A percentile compares a stretch with the other conserved stretches of the same genome.
Evolutionary conservation across 2,113 vertebrate species (phyloP).

Genomic region (Cryptotis parvus): DNA sequence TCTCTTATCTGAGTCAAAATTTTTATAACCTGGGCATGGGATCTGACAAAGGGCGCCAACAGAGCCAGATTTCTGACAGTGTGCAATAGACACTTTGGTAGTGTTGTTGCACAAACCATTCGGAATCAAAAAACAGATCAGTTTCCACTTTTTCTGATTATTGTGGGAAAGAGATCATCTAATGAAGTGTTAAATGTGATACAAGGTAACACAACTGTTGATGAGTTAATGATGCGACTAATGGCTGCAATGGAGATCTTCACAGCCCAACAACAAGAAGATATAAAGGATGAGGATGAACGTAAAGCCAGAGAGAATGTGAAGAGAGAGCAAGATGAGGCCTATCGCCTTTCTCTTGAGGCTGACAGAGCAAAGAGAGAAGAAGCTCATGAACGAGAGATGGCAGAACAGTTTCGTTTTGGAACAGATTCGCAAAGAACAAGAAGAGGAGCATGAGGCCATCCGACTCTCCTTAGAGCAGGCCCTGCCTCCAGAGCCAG

Average conservation of each 20-base stretch:
- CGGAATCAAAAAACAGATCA: constrained; percentile 99
- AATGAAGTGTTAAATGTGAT: constrained; percentile 99
- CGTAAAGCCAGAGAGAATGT: constrained; percentile 98
- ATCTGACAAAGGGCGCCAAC: constrained; percentile 98
- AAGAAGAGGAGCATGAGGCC: too few species aligned
- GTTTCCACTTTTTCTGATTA: constrained; percentile 98
- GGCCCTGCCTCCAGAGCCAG: constrained; percentile 94
- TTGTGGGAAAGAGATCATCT: constrained; percentile 99
- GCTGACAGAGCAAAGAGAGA: constrained; percentile 99
- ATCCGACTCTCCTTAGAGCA: constrained; percentile 98
- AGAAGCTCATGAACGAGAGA: too few species aligned
- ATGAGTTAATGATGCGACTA: too few species aligned
- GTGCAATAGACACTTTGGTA: constrained; percentile 98
- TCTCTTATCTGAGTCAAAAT: constrained; percentile 99
- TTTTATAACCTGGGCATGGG: constrained; percentile 99
- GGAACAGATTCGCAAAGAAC: too few species aligned
- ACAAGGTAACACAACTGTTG: too few species aligned
- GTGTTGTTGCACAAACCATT: constrained; percentile 97
- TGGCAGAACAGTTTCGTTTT: too few species aligned
- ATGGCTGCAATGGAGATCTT: too few species aligned
- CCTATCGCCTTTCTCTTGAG: constrained; percentile 97
- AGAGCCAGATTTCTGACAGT: constrained; percentile 98
- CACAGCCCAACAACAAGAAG: too few species aligned
- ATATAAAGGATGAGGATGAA: constrained; percentile 97
- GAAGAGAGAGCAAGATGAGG: constrained; percentile 98